phyloP scores from a whole-genome alignment of 2,888 invertebrate genomes.

The Muschampia plurimacula region DNA sequence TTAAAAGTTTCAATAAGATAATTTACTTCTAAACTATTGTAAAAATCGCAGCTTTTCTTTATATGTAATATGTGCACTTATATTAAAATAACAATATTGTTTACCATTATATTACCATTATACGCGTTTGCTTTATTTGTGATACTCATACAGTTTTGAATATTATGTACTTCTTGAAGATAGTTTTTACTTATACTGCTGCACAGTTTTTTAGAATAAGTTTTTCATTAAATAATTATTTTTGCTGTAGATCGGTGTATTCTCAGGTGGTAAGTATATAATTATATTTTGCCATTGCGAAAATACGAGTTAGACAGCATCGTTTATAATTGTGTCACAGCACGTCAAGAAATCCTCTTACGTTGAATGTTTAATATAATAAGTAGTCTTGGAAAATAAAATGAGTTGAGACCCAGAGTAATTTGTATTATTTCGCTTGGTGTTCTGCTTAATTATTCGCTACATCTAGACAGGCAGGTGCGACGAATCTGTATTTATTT shows the following conservation, averaged over 20 bases:
- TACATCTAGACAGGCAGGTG: slow-evolving; percentile 72
- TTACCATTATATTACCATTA: no score
- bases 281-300: neutral
- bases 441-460: slow-evolving; percentile 79
- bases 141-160: no score
- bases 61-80: no score
- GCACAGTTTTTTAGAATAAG: no score
- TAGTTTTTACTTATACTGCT: no score
- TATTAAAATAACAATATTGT: no score
- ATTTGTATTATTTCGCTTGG: slow-evolving; percentile 74
- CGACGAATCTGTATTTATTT: slow-evolving; percentile 78
- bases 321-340: slow-evolving; percentile 15
- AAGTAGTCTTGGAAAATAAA: slow-evolving; percentile 6
- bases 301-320: neutral
- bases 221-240: neutral
- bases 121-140: no score
- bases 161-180: no score
- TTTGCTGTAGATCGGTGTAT: neutral
- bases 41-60: no score
- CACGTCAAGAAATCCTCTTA: slow-evolving; percentile 25
- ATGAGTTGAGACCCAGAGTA: slow-evolving; percentile 19
- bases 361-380: slow-evolving; percentile 15
- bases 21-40: no score
- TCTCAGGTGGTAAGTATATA: neutral
- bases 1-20: no score